Conservation (phyloP, 2,797 vertebrate species). For the Galago senegalensis region DNA sequence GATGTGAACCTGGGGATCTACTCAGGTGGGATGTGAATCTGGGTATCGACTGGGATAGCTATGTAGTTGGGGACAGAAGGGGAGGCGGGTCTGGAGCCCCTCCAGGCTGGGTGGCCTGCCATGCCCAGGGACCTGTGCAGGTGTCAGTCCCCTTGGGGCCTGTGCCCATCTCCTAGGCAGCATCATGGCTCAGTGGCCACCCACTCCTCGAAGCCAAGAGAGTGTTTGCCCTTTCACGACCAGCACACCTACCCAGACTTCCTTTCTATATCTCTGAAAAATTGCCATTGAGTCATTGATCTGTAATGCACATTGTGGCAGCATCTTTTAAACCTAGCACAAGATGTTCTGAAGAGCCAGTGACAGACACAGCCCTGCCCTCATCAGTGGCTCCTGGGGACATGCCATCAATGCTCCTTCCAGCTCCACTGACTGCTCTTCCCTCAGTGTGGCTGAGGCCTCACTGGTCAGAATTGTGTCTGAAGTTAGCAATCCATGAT, state of each 20-base stretch:
- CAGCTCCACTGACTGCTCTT: no score
- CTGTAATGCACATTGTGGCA: no score
- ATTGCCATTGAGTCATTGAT: neutral
- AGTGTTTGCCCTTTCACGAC: accelerated
- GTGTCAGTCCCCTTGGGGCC: neutral
- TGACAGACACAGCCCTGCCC: accelerated
- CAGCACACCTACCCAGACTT: neutral
- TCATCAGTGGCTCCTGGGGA: accelerated
- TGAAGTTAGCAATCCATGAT: neutral
- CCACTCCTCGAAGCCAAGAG: neutral
- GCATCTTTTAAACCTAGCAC: accelerated
- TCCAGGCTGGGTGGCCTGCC: no score
- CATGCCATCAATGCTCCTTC: no score
- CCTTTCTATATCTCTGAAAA: neutral
- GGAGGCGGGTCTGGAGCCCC: neutral
- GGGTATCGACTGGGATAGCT: no score
- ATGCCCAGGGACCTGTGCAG: no score
- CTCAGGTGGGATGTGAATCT: neutral
- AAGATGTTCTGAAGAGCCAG: accelerated
- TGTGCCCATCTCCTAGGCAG: neutral
- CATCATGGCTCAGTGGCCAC: accelerated
- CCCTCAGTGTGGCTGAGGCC: accelerated
- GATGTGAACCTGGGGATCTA: neutral
- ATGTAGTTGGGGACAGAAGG: accelerated
- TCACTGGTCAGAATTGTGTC: neutral